Percentiles rank a stretch among this genome's conserved stretches.
These are phyloP conservation scores for Nycteola revayana DNA, from an alignment of 2,888 invertebrate species.

Conservation along the genomic window DNA sequence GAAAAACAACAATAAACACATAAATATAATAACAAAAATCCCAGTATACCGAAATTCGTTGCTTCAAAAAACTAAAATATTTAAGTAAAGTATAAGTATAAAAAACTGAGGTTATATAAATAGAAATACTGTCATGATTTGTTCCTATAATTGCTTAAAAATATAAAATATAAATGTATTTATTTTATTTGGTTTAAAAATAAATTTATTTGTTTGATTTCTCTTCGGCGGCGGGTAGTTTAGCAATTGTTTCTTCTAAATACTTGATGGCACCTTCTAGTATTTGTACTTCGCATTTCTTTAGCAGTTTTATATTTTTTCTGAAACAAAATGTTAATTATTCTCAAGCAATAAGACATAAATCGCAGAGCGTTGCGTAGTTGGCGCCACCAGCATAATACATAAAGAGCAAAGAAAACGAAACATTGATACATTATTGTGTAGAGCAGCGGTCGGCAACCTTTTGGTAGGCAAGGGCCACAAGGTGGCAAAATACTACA, in stretches of 20 bases:
- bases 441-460: no score
- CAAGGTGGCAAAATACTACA: no score
- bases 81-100: slow-evolving; percentile 28
- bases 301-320: slow-evolving; percentile 63
- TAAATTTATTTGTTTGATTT: slow-evolving; percentile 25
- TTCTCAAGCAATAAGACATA: no score
- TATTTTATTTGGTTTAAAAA: no score
- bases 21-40: slow-evolving; percentile 22
- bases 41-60: slow-evolving; percentile 38
- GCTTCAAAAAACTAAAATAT: slow-evolving; percentile 25
- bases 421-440: no score
- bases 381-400: no score
- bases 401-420: no score
- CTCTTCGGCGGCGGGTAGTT: slow-evolving; percentile 43
- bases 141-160: slow-evolving; percentile 19
- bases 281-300: slow-evolving; percentile 71
- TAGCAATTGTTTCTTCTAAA: slow-evolving; percentile 49
- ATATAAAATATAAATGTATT: slow-evolving; percentile 3
- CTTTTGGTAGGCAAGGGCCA: no score
- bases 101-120: slow-evolving; percentile 22
- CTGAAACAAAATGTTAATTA: slow-evolving; percentile 45
- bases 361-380: no score
- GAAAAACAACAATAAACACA: slow-evolving; percentile 35
- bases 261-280: slow-evolving; percentile 67
- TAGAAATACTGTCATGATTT: slow-evolving; percentile 56